Evolutionary conservation across 2,113 vertebrate genomes (phyloP), one percentile per base, ranked within the genome.

Genomic region (Hylia prasina): DNA sequence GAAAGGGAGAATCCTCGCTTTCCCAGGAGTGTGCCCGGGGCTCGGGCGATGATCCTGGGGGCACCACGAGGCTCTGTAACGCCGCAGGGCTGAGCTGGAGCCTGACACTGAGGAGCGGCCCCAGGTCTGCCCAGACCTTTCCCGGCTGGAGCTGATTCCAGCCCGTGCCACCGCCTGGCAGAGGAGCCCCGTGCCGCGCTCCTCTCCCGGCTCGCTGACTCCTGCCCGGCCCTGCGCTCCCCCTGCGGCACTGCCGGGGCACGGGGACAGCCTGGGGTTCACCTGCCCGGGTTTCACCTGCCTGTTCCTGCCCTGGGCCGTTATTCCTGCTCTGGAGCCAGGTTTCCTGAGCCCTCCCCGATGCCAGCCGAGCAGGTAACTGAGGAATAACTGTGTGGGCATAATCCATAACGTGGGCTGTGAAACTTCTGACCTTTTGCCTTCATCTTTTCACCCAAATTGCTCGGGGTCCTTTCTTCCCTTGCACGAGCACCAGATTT

Each of bases 91-190:
- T 0, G 0, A 50, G 42, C 2, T 57, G 14, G 28, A 72, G n/a
- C 9, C 40, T 33, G 23, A 6, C 0, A 0, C 31, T 22, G 33
- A 17, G 9, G 25, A n/a, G 7, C 44, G 1, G 6, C 7, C 44
- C 9, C 37, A 24, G 31, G 4, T 23, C 7, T 50, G n/a, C 21
- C 39, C 5, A 25, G 47, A 37, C 3, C 50, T 22, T 42, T 33
- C 61, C 47, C 48, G 61, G 3, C 47, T 45, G 71, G 24, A 57
- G 45, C 7, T 75, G 4, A 24, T 83, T 48, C 56, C 60, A 66
- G 35, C 87, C 30, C 51, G 10, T 92, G 94, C 93, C 95, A 82
- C 77, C 87, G 76, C 82, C 93, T 91, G 95, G 92, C 88, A 82
- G 11, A 45, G 76, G 21, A 58, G 8, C 90, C 30, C 31, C 4